Conservation (phyloP, 2,113 vertebrate genomes). For the Cyphomyrus plagiostoma region DNA sequence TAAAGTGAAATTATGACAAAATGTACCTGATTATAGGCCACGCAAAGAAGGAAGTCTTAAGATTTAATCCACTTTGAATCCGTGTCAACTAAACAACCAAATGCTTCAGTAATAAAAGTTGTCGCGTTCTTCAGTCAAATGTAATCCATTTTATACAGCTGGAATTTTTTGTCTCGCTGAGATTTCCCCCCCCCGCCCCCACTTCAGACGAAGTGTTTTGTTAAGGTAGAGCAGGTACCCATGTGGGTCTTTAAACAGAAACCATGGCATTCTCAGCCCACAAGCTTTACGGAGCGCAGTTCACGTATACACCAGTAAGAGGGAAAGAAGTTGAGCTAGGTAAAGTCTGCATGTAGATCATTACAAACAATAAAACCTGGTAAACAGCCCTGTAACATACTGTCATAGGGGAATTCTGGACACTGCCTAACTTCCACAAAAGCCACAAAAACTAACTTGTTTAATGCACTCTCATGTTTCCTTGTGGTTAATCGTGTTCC, state of each 20-base stretch:
- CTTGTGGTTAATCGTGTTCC: background rate
- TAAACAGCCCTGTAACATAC: background rate
- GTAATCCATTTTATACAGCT: background rate
- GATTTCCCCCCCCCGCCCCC: background rate
- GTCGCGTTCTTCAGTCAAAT: background rate
- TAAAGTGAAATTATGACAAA: background rate
- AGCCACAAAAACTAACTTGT: conserved; percentile 1
- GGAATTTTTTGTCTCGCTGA: background rate
- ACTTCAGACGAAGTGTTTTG: background rate
- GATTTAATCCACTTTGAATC: background rate
- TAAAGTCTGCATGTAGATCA: background rate
- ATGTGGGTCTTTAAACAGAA: background rate
- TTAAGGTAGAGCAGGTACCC: background rate
- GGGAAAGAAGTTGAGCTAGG: background rate
- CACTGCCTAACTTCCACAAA: background rate
- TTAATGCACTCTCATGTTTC: background rate
- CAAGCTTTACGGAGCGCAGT: background rate
- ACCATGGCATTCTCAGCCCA: background rate
- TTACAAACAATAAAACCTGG: background rate
- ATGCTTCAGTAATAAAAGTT: background rate
- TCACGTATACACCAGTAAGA: background rate
- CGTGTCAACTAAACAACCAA: background rate
- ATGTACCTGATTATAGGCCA: background rate
- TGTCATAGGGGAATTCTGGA: background rate
- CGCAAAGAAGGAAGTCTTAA: background rate